Base-by-base conservation (phyloP, 2,888 invertebrate species). In the Conops quadrifasciatus region DNA sequence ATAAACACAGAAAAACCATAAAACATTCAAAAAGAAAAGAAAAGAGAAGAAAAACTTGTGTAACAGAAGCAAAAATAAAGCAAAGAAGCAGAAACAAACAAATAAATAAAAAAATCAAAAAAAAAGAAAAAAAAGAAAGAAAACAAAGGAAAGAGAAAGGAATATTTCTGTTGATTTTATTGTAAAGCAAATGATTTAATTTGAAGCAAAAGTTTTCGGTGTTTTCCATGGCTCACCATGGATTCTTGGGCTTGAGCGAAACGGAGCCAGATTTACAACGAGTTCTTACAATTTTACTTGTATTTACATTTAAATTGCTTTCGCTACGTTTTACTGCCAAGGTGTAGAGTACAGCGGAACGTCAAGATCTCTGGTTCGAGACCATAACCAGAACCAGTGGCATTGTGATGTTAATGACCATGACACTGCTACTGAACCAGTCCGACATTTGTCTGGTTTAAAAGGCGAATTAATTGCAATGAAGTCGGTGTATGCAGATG, bases 111-210 rank as follows among this genome's bases (percentile, higher is more conserved):
- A 58, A 66, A 63, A 51, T 60, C 49, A 21, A 21, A 30, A 36
- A 16, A 47, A 51, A 15, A 45, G 19, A 28, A 47, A 60, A 28
- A 60, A n/a, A 47, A 65, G 24, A 30, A 13, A 11, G 56, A 51
- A 74, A 63, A 72, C 71, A 72, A 67, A 72, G 71, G 70, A 67
- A 24, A 49, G 62, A 71, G 62, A 63, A 72, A 67, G 65, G 68
- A 58, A 68, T 68, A 73, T 68, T 73, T 75, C 71, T 69, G 72
- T n/a, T 67, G 76, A 77, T 81, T 77, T 76, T 75, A 79, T 80
- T 81, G 81, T 79, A 77, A 79, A 77, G 78, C 77, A 79, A 80
- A 79, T 77, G 75, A 77, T 77, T 79, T 77, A 81, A 78, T 74
- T 78, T 75, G 71, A 78, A 74, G 75, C 77, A 77, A 45, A 30